These are phyloP conservation scores for Rana temporaria DNA, from an alignment of 2,113 vertebrate species.

Conservation along the genomic window DNA sequence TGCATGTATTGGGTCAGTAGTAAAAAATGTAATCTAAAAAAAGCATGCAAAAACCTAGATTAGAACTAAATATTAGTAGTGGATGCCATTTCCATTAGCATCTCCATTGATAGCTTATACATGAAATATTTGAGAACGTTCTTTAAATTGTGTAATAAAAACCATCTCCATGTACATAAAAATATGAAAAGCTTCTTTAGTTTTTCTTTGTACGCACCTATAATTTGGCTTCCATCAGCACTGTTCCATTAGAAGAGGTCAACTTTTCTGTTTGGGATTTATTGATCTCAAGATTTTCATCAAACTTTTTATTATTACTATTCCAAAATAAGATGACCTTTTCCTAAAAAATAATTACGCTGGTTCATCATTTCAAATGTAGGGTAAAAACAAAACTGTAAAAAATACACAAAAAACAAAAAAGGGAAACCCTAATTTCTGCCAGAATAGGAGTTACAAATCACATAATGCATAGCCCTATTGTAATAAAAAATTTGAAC, in stretches of 20 bases:
- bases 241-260: conserved; percentile 65
- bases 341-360: conserved; percentile 82
- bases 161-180: neutral
- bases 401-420: neutral
- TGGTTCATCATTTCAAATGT: conserved; percentile 48
- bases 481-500: too few relatives aligned
- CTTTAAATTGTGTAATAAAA: neutral
- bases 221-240: conserved; percentile 70
- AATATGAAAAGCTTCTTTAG: neutral
- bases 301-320: conserved; percentile 78
- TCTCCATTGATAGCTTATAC: neutral
- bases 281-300: conserved; percentile 70
- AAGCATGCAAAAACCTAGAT: neutral
- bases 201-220: conserved; percentile 77
- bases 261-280: conserved; percentile 69
- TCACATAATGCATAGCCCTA: too few relatives aligned
- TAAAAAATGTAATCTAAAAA: neutral
- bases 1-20: neutral
- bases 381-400: neutral
- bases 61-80: conserved; percentile 32
- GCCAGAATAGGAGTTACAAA: too few relatives aligned
- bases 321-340: conserved; percentile 78
- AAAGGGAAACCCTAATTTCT: neutral
- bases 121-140: neutral
- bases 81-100: neutral